These are phyloP conservation scores for Cerastis leucographa DNA, from an alignment of 2,888 invertebrate genomes.

Conservation along the genomic window DNA sequence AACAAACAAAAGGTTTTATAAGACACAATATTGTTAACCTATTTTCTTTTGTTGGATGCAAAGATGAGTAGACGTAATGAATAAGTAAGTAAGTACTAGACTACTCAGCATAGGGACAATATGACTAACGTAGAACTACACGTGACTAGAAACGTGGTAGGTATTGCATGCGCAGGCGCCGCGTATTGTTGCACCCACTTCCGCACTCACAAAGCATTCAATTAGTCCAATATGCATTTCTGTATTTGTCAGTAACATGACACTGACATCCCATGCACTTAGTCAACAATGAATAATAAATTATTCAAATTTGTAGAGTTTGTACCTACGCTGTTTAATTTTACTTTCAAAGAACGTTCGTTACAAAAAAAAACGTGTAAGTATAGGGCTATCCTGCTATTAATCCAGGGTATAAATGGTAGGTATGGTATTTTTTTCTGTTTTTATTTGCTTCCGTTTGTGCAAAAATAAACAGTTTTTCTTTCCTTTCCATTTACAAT, in stretches of 20 bases:
- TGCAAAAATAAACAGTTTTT: neutral
- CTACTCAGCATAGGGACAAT: conserved; percentile 28
- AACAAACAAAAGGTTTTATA: conserved; percentile 12
- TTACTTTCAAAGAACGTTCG: conserved; percentile 10
- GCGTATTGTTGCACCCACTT: conserved; percentile 40
- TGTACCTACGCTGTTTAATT: conserved; percentile 21
- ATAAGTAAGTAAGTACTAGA: conserved; percentile 12
- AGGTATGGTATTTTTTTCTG: neutral
- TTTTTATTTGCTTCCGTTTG: neutral
- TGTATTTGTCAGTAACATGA: conserved; percentile 70
- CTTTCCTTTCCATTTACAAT: neutral
- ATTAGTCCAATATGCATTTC: conserved; percentile 73
- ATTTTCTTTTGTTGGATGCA: conserved; percentile 19
- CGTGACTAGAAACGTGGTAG: conserved; percentile 59
- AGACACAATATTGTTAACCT: neutral
- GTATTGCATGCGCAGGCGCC: conserved; percentile 21
- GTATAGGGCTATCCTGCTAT: neutral
- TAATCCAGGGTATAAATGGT: neutral
- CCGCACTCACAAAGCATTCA: conserved; percentile 60
- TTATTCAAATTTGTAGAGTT: conserved; percentile 41
- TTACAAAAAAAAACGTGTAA: neutral
- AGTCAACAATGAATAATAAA: conserved; percentile 58
- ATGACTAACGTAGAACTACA: conserved; percentile 50
- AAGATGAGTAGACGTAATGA: conserved; percentile 21
- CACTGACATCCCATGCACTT: conserved; percentile 69